Evolutionary conservation across 1,140 invertebrate species (phyloP).

Genomic region (Caenorhabditis remanei): DNA sequence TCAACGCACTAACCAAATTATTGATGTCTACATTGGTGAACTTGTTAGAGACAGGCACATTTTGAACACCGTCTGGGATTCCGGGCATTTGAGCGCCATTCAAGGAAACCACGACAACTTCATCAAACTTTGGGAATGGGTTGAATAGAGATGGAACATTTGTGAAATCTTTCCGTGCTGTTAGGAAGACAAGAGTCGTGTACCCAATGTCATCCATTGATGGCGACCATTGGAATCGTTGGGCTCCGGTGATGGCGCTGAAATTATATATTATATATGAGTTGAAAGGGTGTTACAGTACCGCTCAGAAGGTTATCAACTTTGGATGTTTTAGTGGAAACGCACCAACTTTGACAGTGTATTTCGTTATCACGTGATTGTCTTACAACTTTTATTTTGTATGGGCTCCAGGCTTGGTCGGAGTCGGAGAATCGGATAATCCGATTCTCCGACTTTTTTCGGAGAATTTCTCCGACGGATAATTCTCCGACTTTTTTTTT

Average conservation of each 20-base stretch:
- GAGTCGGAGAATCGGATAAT: too few relatives aligned
- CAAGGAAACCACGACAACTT: constrained; percentile 1
- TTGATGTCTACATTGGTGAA: neutral
- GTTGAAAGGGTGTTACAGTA: too few relatives aligned
- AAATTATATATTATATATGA: neutral
- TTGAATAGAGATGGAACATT: constrained; percentile 16
- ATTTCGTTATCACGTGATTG: too few relatives aligned
- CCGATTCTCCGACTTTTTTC: too few relatives aligned
- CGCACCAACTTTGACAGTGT: too few relatives aligned
- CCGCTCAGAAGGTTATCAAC: too few relatives aligned
- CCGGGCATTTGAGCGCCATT: constrained; percentile 13
- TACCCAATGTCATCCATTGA: constrained; percentile 18
- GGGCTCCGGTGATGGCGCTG: constrained; percentile 16
- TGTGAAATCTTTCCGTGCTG: neutral
- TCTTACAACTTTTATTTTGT: too few relatives aligned
- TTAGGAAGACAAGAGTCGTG: constrained; percentile 19
- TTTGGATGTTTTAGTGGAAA: too few relatives aligned
- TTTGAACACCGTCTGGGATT: neutral
- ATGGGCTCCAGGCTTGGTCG: too few relatives aligned
- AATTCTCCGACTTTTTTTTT: too few relatives aligned
- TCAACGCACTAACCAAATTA: neutral
- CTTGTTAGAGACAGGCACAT: neutral
- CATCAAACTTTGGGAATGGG: constrained; percentile 41
- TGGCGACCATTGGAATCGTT: constrained; percentile 11
- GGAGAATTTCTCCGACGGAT: too few relatives aligned